Evolutionary conservation across 2,888 invertebrate genomes (phyloP).

Genomic region (Hyppa rectilinea): DNA sequence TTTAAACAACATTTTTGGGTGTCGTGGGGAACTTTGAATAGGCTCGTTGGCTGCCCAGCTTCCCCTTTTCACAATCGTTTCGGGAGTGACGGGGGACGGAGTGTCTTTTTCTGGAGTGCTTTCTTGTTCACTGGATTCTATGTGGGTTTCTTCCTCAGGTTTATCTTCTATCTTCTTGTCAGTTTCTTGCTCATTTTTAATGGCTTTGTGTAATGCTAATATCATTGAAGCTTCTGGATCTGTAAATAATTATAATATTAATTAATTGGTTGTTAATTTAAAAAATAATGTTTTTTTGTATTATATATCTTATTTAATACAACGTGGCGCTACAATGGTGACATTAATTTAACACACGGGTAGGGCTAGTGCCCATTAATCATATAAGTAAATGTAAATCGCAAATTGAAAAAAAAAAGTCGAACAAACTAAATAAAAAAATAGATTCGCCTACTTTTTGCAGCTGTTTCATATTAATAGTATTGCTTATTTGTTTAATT

Average conservation of each 20-base stretch:
- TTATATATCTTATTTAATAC: background rate
- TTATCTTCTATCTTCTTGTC: conserved; percentile 73
- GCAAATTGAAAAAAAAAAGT: too few species aligned
- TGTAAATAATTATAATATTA: conserved; percentile 71
- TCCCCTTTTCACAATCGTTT: conserved; percentile 74
- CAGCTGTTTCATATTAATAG: too few species aligned
- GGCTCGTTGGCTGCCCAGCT: conserved; percentile 81
- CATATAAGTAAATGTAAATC: too few species aligned
- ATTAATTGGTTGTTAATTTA: background rate
- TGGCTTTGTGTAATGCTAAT: conserved; percentile 78
- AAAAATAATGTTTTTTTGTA: background rate
- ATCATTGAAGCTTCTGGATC: conserved; percentile 84
- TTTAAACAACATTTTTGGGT: conserved; percentile 85
- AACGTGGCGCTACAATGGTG: too few species aligned
- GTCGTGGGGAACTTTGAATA: conserved; percentile 80
- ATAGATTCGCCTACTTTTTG: too few species aligned
- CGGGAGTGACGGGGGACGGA: conserved; percentile 80
- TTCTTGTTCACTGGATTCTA: conserved; percentile 79
- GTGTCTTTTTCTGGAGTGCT: conserved; percentile 81
- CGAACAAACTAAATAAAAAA: too few species aligned
- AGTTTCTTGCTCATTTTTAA: conserved; percentile 73
- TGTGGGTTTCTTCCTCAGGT: conserved; percentile 72
- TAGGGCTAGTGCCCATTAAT: too few species aligned
- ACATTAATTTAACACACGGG: too few species aligned
- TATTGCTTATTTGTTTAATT: too few species aligned